A percentile compares a stretch with the other conserved stretches of the same genome.
Evolutionary conservation across 2,888 invertebrate genomes (phyloP).

Genomic region (Hemistola chrysoprasaria): DNA sequence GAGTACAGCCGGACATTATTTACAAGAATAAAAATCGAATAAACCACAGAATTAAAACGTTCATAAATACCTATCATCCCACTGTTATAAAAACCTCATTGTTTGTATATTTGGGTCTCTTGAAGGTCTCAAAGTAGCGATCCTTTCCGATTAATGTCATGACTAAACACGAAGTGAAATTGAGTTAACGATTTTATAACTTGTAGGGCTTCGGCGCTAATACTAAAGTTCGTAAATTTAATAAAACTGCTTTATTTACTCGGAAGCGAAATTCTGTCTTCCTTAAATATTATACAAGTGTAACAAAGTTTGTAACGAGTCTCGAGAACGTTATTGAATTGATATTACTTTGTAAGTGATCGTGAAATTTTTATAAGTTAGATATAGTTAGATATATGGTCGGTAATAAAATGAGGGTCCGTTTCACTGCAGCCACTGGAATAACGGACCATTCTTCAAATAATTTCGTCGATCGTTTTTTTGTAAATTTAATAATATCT

Average conservation of each 20-base stretch:
- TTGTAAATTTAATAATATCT: too few relatives aligned
- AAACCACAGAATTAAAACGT: too few relatives aligned
- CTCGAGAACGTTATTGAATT: conserved; percentile 2
- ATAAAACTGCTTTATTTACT: conserved; percentile 19
- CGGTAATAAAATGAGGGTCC: too few relatives aligned
- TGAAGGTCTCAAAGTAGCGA: conserved; percentile 1
- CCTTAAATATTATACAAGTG: conserved; percentile 10
- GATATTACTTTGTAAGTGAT: conserved; percentile 3
- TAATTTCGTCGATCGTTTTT: too few relatives aligned
- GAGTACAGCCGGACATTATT: too few relatives aligned
- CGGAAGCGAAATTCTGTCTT: conserved; percentile 6
- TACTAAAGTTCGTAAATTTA: conserved; percentile 20
- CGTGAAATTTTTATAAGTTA: not conserved
- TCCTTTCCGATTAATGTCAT: conserved; percentile 9
- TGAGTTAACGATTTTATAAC: conserved; percentile 21
- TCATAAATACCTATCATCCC: too few relatives aligned
- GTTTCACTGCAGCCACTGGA: too few relatives aligned
- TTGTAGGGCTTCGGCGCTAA: conserved; percentile 13
- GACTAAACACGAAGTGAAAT: conserved; percentile 11
- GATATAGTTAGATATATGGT: too few relatives aligned
- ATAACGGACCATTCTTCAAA: too few relatives aligned
- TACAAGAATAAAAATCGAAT: too few relatives aligned
- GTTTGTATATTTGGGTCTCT: too few relatives aligned
- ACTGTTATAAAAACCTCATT: too few relatives aligned
- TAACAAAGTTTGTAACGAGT: conserved; percentile 15